Base-by-base conservation (phyloP, 2,113 vertebrate species). In the Callorhinus ursinus region DNA sequence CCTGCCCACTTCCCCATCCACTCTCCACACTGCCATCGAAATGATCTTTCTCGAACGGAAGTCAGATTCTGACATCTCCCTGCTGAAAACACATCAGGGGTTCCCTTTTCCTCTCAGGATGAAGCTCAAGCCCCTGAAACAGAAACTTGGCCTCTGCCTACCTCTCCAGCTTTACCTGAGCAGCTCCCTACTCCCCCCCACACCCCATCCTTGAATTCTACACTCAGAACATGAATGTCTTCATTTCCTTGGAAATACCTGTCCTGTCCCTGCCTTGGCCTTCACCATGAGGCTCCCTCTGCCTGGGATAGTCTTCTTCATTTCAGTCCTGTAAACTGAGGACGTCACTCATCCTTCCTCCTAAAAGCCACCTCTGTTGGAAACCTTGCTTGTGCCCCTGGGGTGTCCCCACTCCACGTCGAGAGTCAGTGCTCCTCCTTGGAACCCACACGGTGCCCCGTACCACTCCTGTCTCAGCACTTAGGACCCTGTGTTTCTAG, bases 371-470 rank as follows among this genome's bases (percentile, higher is more conserved):
- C 36, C 76, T 46, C 31, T 18, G 22, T 28, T 53, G 42, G 33
- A 84, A 80, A n/a, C 33, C 86, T 39, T 16, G 16, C 42, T 31
- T 1, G 21, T 16, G 15, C 39, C 51, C 26, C 9, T 2, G 1
- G 7, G 6, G 63, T 0, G 9, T 2, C 2, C 65, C 9, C 10
- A 10, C 12, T 14, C n/a, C 19, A 7, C 11, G n/a, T 26, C 2
- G 3, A 10, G 42, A 42, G 19, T 36, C 5, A 1, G 21, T 22
- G 6, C 12, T 18, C n/a, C 12, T 61, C 57, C 65, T 76, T 14
- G 2, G 94, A 71, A 42, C 7, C 46, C 6, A 0, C 31, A 1
- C 0, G 1, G 5, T 3, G 5, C 33, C 11, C 33, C 18, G 0
- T 11, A 26, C 67, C 51, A 36, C 39, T 46, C 33, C 46, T 4